Evolutionary conservation across 2,888 invertebrate genomes (phyloP).

Genomic region (Parthenolecanium corni): DNA sequence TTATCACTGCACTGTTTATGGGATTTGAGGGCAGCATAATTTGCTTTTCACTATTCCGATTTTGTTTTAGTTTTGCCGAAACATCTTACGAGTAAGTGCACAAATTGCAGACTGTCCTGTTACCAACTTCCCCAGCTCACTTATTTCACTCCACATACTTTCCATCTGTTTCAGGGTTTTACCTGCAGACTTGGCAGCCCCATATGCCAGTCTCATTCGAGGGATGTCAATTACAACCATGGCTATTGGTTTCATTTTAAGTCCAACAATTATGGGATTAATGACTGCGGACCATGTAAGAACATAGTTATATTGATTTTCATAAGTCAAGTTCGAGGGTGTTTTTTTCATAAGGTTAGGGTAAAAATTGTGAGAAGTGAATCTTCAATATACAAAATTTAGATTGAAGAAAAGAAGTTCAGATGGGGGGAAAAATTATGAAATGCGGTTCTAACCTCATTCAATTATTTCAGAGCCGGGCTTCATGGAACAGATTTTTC

Average conservation of each 20-base stretch:
- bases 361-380: no score
- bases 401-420: no score
- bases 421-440: no score
- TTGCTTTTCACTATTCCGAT: background rate
- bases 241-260: background rate
- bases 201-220: background rate
- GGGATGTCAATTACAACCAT: background rate
- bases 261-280: slow-evolving; percentile 5
- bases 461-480: no score
- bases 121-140: no score
- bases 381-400: no score
- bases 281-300: slow-evolving; percentile 2
- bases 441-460: no score
- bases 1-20: background rate
- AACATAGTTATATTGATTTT: no score
- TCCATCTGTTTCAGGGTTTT: background rate
- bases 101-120: background rate
- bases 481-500: no score
- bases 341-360: no score
- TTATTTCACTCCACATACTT: background rate
- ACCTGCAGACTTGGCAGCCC: background rate
- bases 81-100: background rate
- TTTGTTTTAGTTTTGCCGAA: background rate
- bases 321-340: no score
- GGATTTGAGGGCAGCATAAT: background rate